These are phyloP conservation scores for Antidorcas marsupialis DNA, from an alignment of 2,113 vertebrate species.

Conservation along the genomic window DNA sequence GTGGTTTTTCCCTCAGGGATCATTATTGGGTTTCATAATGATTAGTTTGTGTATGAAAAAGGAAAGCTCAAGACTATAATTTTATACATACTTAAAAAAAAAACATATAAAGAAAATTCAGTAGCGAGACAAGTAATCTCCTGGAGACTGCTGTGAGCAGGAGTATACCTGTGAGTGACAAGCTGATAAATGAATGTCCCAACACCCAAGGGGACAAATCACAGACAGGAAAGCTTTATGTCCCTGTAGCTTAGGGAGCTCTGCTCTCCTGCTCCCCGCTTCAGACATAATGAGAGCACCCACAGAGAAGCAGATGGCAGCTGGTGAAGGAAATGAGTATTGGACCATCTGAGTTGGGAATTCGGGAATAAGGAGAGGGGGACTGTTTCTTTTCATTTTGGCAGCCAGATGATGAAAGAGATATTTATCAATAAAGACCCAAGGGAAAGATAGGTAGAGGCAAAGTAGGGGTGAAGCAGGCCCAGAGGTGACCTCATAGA, in stretches of 20 bases:
- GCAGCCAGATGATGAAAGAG: neutral
- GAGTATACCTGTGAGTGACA: slow-evolving; percentile 25
- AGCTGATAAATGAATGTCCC: neutral
- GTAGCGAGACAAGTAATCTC: slow-evolving; percentile 1
- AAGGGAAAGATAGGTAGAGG: neutral
- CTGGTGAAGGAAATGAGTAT: neutral
- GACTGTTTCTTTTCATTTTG: neutral
- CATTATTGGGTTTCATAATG: slow-evolving; percentile 66
- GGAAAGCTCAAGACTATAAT: slow-evolving; percentile 65
- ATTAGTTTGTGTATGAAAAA: slow-evolving; percentile 68
- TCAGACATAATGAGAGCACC: neutral
- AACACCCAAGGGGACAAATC: neutral
- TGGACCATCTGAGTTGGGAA: neutral
- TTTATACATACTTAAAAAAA: slow-evolving; percentile 55
- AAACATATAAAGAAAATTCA: slow-evolving; percentile 59
- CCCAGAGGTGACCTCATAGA: neutral
- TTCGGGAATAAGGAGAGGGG: neutral
- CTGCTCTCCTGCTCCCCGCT: neutral
- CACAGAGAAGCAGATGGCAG: neutral
- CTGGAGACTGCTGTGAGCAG: slow-evolving; percentile 39
- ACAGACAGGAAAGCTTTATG: neutral
- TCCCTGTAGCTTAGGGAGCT: neutral
- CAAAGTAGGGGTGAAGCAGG: neutral
- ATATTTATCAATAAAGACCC: neutral
- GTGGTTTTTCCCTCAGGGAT: slow-evolving; percentile 61